A percentile compares a stretch with the other conserved stretches of the same genome.
phyloP scores from a whole-genome alignment of 2,888 invertebrate genomes.

The Spisula solida region DNA sequence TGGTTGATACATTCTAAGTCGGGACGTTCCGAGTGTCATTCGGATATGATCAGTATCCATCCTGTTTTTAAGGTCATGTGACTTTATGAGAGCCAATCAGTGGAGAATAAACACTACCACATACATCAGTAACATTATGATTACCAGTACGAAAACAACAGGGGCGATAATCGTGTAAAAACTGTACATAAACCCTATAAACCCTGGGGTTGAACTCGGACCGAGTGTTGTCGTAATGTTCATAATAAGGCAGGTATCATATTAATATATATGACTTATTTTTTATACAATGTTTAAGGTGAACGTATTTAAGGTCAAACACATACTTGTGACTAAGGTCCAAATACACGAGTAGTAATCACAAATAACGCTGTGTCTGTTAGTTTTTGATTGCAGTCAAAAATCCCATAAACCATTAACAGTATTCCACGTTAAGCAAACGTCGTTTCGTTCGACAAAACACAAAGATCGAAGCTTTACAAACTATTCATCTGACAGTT shows the following conservation, averaged over 20 bases:
- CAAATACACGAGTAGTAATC: too few species aligned
- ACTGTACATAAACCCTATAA: slow-evolving; percentile 54
- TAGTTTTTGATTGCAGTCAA: too few species aligned
- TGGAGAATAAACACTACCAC: slow-evolving; percentile 50
- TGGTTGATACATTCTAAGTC: not conserved
- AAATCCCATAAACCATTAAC: too few species aligned
- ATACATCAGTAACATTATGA: slow-evolving; percentile 55
- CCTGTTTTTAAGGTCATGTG: not conserved
- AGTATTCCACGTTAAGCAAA: too few species aligned
- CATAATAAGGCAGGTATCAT: slow-evolving; percentile 6
- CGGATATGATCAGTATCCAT: not conserved
- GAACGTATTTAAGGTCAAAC: too few species aligned
- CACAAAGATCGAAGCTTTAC: too few species aligned
- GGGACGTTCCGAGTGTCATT: not conserved
- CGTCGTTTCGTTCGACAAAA: too few species aligned
- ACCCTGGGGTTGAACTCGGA: slow-evolving; percentile 32
- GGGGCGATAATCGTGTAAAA: slow-evolving; percentile 51
- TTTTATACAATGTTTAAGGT: too few species aligned
- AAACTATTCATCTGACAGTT: too few species aligned
- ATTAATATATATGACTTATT: too few species aligned
- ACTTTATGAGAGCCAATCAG: not conserved
- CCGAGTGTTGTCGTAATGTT: not conserved
- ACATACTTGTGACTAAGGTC: too few species aligned
- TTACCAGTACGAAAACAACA: slow-evolving; percentile 52
- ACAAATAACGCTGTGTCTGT: too few species aligned